Percentiles rank a stretch among this genome's conserved stretches.
These are phyloP conservation scores for Thymallus thymallus DNA, from an alignment of 2,113 vertebrate genomes.

Conservation along the genomic window DNA sequence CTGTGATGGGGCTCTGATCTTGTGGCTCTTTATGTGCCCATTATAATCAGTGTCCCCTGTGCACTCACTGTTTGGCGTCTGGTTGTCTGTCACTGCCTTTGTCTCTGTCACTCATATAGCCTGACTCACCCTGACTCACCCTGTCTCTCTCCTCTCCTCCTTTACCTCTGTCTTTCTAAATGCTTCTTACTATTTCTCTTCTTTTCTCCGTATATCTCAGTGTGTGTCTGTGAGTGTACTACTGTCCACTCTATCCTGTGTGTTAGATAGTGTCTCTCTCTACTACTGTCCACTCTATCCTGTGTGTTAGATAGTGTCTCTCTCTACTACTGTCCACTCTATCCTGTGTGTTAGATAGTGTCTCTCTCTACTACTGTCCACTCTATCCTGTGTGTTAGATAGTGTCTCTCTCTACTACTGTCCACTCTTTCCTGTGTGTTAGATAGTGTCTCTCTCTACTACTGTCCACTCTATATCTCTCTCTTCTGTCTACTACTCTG, in stretches of 20 bases:
- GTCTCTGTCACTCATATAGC: conserved; percentile 31
- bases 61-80: conserved; percentile 16
- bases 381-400: background rate
- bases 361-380: background rate
- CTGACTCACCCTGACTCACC: background rate
- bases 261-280: no score
- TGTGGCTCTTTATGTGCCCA: conserved; percentile 41
- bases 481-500: conserved; percentile 76
- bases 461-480: conserved; percentile 27
- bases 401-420: background rate
- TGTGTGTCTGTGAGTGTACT: conserved; percentile 36
- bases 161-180: conserved; percentile 24
- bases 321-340: no score
- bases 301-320: no score
- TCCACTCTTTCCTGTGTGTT: background rate
- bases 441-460: conserved; percentile 11
- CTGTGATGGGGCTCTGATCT: conserved; percentile 19
- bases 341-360: no score
- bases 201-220: conserved; percentile 15
- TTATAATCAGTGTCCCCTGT: conserved; percentile 29
- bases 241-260: background rate
- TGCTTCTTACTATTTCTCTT: conserved; percentile 18
- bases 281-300: no score
- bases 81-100: conserved; percentile 16
- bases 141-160: conserved; percentile 3